Evolutionary conservation across 92 coral and sea anemone species (phyloP).

Genomic region (Zoanthus sociatus): DNA sequence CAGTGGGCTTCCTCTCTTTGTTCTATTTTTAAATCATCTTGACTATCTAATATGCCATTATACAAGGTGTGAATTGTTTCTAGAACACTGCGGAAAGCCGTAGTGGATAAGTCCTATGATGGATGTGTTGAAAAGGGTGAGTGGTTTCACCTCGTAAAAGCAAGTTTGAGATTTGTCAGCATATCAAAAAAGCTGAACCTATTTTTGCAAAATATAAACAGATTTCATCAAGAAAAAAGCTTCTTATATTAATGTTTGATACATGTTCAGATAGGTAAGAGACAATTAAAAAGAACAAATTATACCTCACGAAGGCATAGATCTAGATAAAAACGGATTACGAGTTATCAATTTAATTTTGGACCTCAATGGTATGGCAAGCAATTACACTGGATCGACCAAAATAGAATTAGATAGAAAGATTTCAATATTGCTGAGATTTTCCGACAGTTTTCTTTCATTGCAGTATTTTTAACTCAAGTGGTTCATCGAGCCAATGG

Average conservation of each 20-base stretch:
- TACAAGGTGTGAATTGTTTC: no score
- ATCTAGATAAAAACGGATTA: background rate
- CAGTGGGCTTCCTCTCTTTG: no score
- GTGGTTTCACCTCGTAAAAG: slow-evolving; percentile 24
- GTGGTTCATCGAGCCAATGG: no score
- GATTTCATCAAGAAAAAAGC: slow-evolving; percentile 14
- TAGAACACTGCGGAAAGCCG: no score
- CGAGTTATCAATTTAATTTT: background rate
- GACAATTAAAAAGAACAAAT: no score
- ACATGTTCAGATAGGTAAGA: background rate
- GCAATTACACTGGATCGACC: background rate
- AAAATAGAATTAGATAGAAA: background rate
- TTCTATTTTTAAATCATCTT: no score
- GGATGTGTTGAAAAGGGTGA: slow-evolving; percentile 28
- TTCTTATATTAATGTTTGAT: background rate
- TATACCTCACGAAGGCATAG: background rate
- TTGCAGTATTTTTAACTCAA: no score
- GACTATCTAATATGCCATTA: no score
- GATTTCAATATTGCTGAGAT: no score
- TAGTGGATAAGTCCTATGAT: background rate
- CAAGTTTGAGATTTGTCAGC: slow-evolving; percentile 14
- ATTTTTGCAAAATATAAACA: slow-evolving; percentile 26
- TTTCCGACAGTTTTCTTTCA: no score
- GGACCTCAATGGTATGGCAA: background rate
- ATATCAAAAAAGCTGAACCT: slow-evolving; percentile 16